Conservation (phyloP, 2,797 vertebrate species). For the Esox masquinongy region DNA sequence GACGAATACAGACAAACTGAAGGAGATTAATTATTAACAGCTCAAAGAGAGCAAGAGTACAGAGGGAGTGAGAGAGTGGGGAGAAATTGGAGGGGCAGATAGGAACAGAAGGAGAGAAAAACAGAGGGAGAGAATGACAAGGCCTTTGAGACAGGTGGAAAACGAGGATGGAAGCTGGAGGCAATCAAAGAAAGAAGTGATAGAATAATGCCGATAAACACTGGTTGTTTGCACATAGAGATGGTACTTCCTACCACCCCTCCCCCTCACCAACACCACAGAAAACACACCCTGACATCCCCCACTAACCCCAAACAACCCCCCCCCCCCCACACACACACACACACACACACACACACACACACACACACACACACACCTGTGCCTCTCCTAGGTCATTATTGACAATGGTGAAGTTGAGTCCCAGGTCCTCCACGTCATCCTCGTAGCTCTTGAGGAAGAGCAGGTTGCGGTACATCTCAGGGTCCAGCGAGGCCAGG, state of each 20-base stretch:
- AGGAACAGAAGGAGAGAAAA: not conserved
- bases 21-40: conserved; percentile 71
- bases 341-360: conserved; percentile 58
- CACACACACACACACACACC: conserved; percentile 64
- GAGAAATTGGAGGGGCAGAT: not conserved
- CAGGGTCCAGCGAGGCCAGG: conserved; percentile 93
- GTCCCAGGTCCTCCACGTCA: conserved; percentile 94
- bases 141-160: not conserved
- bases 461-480: conserved; percentile 96
- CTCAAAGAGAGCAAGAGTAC: conserved; percentile 18
- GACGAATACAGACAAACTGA: conserved; percentile 56
- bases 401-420: conserved; percentile 98
- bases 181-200: not conserved
- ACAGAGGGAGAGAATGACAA: not conserved
- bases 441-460: conserved; percentile 98
- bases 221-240: not conserved
- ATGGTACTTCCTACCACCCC: not conserved
- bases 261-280: not conserved
- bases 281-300: not conserved
- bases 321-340: not conserved
- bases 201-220: not conserved
- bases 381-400: conserved; percentile 97
- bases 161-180: not conserved
- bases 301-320: conserved; percentile 63
- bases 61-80: conserved; percentile 3